Conservation (phyloP, 2,113 vertebrate species). For the Cololabis saira region DNA sequence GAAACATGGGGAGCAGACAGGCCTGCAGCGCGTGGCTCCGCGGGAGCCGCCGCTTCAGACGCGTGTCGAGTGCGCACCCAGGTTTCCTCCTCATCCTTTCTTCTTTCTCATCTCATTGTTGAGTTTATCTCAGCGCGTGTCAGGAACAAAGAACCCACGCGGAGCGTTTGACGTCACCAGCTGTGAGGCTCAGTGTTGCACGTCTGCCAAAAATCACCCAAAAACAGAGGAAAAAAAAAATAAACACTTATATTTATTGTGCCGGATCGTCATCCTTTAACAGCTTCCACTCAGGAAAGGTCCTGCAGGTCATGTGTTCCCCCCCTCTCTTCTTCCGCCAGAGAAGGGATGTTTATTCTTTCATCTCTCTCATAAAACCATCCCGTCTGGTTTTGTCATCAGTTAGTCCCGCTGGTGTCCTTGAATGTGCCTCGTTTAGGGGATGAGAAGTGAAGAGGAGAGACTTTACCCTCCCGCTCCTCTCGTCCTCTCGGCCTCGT, state of each 20-base stretch:
- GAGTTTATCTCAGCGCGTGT: constrained; percentile 29
- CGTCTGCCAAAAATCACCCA: too few relatives aligned
- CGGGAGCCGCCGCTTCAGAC: constrained; percentile 41
- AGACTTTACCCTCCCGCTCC: constrained; percentile 70
- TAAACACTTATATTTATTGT: constrained; percentile 35
- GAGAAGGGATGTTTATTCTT: constrained; percentile 24
- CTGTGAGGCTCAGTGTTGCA: constrained; percentile 39
- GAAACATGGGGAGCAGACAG: constrained; percentile 53
- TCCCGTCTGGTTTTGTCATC: constrained; percentile 25
- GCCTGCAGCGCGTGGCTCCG: constrained; percentile 54
- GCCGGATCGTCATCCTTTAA: constrained; percentile 38
- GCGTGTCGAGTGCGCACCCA: constrained; percentile 16
- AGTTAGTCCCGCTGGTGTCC: constrained; percentile 47
- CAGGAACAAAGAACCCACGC: too few relatives aligned
- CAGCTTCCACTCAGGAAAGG: constrained; percentile 25
- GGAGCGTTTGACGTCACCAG: constrained; percentile 42
- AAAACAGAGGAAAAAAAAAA: constrained; percentile 21
- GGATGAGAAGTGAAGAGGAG: constrained; percentile 67
- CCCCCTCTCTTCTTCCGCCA: background rate
- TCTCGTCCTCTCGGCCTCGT: constrained; percentile 62
- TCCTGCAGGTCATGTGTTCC: constrained; percentile 6
- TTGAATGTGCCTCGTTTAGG: constrained; percentile 70
- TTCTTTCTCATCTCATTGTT: constrained; percentile 22
- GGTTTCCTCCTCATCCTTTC: constrained; percentile 17
- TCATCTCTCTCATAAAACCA: constrained; percentile 6